Base-by-base conservation (phyloP, 2,797 vertebrate genomes). In the Morus bassanus region DNA sequence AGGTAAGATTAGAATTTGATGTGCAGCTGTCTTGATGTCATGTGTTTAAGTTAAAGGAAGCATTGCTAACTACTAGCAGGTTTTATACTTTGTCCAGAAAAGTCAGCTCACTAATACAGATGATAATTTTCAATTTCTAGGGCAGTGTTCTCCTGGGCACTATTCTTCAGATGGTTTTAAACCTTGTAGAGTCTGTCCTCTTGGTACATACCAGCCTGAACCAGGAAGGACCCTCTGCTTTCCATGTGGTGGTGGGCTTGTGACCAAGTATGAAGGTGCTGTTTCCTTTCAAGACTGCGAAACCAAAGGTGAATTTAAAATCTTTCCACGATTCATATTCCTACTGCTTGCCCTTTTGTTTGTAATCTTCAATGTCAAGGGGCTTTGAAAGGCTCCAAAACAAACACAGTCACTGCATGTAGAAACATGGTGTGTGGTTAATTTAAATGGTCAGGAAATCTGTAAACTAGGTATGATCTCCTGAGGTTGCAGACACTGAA, bases 231-330 rank as follows among this genome's bases (percentile, higher is more conserved):
- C 99, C 1, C 96, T 99, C 65, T 99, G 99, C 97, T 99, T 99
- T 85, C 96, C 98, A 53, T 99, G 99, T 18, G 99, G 99, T 4
- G 99, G 99, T 76, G 99, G 99, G 10, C 98, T 99, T 37, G 98
- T 99, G 97, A 99, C 99, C 92, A 99, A 99, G 94, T 98, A 98
- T 3, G 98, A 98, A 81, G 98, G 98, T 21, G 98, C 98, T 0
- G 94, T 98, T 67, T 98, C 99, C 76, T 99, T 99, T 96, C 99
- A 99, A 96, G 99, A 99, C 97, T 99, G 99, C 22, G 99, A 99
- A 97, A 98, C 99, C 92, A 99, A 99, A 99, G 99, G 99, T 99
- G 93, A 98, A 81, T 81, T 50, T 76, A 35, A 85, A 83, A 85
- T 70, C 18, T 78, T 88, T 73, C 39, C 61, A 43, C 8, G 4